Percentiles rank a stretch among this genome's conserved stretches.
These are phyloP conservation scores for Vimba vimba DNA, from an alignment of 2,113 vertebrate genomes.

Conservation along the genomic window DNA sequence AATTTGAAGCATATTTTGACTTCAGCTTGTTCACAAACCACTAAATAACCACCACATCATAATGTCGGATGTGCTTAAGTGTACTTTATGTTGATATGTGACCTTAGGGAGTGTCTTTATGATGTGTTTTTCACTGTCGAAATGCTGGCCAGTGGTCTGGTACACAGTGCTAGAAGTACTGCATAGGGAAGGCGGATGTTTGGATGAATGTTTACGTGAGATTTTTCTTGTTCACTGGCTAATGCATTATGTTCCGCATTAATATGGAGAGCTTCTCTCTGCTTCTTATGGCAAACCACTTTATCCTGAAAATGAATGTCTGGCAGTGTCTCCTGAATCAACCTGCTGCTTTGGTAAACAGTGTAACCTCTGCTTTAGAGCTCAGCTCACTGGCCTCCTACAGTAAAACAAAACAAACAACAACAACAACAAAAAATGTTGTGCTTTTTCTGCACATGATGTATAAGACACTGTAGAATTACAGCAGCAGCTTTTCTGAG, in stretches of 20 bases:
- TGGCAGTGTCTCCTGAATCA: not conserved
- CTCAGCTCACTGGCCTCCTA: constrained; percentile 22
- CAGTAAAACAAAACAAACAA: not conserved
- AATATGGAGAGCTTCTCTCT: constrained; percentile 19
- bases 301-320: constrained; percentile 20
- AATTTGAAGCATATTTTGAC: not conserved
- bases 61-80: not conserved
- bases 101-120: not conserved
- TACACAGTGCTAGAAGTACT: not conserved
- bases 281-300: constrained; percentile 15
- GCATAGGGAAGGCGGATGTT: not conserved
- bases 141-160: not conserved
- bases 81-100: not conserved
- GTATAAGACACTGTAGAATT: not conserved
- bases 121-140: not conserved
- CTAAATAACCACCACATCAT: not conserved
- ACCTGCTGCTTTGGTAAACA: not conserved
- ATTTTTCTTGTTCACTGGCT: not conserved
- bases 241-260: not conserved
- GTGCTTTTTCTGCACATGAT: not conserved
- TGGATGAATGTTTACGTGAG: not conserved
- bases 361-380: constrained; percentile 15
- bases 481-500: constrained; percentile 1
- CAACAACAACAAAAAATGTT: not conserved
- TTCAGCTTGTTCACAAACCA: not conserved